A percentile compares a stretch with the other conserved stretches of the same genome.
Evolutionary conservation across 2,797 vertebrate species (phyloP).

Genomic region (Loris lydekkerianus): DNA sequence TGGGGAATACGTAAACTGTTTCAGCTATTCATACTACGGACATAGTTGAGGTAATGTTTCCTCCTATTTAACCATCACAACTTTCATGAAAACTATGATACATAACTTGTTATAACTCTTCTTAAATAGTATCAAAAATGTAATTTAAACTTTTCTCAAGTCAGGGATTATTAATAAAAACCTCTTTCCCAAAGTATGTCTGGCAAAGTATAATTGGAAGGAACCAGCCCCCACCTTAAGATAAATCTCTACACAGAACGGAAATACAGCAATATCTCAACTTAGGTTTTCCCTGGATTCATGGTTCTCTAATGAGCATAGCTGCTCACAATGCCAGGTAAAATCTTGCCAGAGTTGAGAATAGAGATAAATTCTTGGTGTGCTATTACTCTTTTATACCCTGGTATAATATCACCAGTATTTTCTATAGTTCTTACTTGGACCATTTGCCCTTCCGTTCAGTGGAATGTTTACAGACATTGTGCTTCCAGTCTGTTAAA

Average conservation of each 20-base stretch:
- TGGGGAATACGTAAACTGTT: background rate
- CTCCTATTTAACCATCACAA: background rate
- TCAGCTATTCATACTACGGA: background rate
- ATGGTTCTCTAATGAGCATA: background rate
- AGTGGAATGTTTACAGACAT: background rate
- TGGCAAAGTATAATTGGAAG: background rate
- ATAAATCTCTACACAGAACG: background rate
- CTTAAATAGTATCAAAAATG: background rate
- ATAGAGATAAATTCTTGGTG: background rate
- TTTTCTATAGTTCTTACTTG: background rate
- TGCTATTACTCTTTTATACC: background rate
- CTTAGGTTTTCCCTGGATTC: background rate
- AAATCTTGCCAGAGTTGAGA: background rate
- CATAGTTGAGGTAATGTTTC: background rate
- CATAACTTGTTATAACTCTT: background rate
- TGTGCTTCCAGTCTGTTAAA: background rate
- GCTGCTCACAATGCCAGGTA: background rate
- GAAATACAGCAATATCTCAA: background rate
- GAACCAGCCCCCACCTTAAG: background rate
- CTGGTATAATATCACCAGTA: background rate
- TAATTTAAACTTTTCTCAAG: conserved; percentile 28
- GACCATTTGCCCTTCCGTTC: background rate
- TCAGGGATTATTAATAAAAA: background rate
- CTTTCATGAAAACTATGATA: conserved; percentile 20
- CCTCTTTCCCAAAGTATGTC: background rate